These are phyloP conservation scores for Corythornis vintsioides DNA, from an alignment of 2,113 vertebrate species.

Conservation along the genomic window DNA sequence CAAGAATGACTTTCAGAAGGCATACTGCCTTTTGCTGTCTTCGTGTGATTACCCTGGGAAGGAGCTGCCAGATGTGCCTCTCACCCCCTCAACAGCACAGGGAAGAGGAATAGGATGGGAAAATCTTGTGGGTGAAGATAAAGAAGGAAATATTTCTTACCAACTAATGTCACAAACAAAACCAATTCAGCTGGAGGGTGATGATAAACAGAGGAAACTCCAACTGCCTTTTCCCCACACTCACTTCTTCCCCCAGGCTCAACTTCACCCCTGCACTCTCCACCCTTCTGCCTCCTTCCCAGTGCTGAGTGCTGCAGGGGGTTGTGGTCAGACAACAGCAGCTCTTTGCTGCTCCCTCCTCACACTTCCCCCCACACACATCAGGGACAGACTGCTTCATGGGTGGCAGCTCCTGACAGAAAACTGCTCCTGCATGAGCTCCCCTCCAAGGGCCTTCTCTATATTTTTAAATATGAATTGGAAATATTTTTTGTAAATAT, in stretches of 20 bases:
- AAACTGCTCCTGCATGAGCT: neutral
- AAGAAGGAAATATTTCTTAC: neutral
- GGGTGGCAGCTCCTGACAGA: neutral
- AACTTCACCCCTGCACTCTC: neutral
- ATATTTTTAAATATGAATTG: neutral
- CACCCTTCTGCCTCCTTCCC: neutral
- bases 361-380: neutral
- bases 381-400: neutral
- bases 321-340: neutral
- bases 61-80: neutral
- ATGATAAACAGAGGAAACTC: neutral
- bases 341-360: neutral
- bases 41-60: neutral
- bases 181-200: neutral
- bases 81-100: neutral
- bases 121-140: neutral
- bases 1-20: neutral
- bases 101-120: neutral
- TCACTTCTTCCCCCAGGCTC: neutral
- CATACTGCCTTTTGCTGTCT: neutral
- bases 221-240: neutral
- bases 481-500: neutral
- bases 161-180: neutral
- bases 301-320: neutral
- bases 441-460: neutral